Evolutionary conservation across 1,140 invertebrate genomes (phyloP), one percentile per base, ranked within the genome.

Genomic region (Belonocnema kinseyi): DNA sequence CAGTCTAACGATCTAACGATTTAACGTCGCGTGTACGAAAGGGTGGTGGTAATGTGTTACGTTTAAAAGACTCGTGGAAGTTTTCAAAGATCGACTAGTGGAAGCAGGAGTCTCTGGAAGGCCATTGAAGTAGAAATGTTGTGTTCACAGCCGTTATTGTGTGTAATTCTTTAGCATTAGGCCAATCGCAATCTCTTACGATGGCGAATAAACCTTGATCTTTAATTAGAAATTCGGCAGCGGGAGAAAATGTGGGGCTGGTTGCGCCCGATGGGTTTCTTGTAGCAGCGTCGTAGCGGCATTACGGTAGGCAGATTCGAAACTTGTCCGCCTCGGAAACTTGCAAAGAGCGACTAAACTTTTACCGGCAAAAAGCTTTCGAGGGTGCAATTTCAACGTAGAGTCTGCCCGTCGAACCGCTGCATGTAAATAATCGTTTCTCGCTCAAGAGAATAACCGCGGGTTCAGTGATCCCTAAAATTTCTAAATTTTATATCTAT

Each of bases 191-290:
- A 13, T 66, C 46, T 66, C 61, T 66, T 66, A 66, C 61, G 61
- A n/a, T 66, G 33, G 61, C 61, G 61, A 78, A 84, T 84, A 84
- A 89, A 85, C 89, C 89, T 86, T 82, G 87, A 89, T 90, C 87
- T 89, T 90, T 90, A 90, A 91, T 91, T 88, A 90, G 86, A 90
- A 90, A 89, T 84, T 90, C 83, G 80, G 71, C 50, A 73, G 56
- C 83, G 77, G 79, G 77, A 79, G 78, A 74, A 77, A 85, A 77
- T 84, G 83, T 74, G 78, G 80, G 84, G 85, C 83, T 66, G 82
- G 85, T 84, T 85, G 80, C 80, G 84, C 80, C 82, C 81, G 79
- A 79, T 79, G 83, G 80, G 85, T 87, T 90, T 90, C 88, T 90
- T 90, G 87, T 83, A 75, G 73, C 82, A 83, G 87, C 85, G 85